Evolutionary conservation across 2,113 vertebrate genomes (phyloP).

Genomic region (Odocoileus virginianus): DNA sequence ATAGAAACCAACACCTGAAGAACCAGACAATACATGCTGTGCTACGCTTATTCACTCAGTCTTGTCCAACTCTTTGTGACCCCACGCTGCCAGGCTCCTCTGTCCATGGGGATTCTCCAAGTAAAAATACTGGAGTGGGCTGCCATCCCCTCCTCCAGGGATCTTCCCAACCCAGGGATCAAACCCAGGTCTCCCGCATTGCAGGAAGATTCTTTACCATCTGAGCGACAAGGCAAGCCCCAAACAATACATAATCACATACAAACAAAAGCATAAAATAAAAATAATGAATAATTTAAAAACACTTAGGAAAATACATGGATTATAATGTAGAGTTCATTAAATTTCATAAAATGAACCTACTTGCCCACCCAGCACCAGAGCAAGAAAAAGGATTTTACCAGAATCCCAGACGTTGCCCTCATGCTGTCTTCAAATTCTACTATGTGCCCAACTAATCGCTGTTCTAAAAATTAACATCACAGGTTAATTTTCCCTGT

Average conservation of each 20-base stretch:
- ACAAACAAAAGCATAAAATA: background rate
- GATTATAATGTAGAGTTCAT: background rate
- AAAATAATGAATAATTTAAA: background rate
- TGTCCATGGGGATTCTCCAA: background rate
- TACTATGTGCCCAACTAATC: too few relatives aligned
- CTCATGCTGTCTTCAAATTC: background rate
- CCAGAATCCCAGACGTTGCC: background rate
- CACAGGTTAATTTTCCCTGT: background rate
- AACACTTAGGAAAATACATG: background rate
- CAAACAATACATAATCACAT: background rate
- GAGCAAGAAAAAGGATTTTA: background rate
- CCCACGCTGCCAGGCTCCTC: background rate
- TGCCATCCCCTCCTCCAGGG: background rate
- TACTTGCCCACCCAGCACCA: background rate
- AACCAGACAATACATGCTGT: background rate
- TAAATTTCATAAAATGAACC: background rate
- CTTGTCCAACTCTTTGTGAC: background rate
- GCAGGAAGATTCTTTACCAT: background rate
- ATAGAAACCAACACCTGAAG: background rate
- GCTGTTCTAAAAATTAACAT: background rate
- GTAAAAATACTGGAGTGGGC: background rate
- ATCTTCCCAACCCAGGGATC: background rate
- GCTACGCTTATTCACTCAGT: background rate
- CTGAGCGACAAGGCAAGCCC: background rate
- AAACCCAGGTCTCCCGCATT: background rate